Base-by-base conservation (phyloP, 2,113 vertebrate species). In the Tupaia tana region DNA sequence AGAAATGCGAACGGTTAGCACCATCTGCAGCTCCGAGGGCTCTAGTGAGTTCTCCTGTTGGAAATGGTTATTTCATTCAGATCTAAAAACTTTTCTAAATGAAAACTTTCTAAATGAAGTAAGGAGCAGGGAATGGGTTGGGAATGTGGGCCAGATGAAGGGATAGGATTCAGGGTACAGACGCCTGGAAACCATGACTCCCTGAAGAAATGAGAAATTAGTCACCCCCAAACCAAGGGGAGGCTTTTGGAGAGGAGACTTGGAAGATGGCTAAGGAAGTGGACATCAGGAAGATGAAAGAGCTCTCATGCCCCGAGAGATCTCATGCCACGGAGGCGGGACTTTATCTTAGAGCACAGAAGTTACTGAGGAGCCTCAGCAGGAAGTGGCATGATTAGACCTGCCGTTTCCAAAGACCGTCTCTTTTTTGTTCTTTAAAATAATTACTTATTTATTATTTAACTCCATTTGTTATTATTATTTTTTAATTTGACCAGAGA, bases 251-350 rank as follows among this genome's bases (percentile, higher is more conserved):
- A 24, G 6, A 70, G 54, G 15, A 6, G 19, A 25, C 43, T n/a
- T 27, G 14, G 14, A 85, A 43, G 66, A 79, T 25, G 19, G 2
- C 24, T 91, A 34, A 59, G 25, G 15, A 89, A 29, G 25, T 58
- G 10, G 19, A 5, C 3, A n/a, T 24, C 0, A 54, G 15, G 9
- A n/a, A 75, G 9, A 24, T 0, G 13, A 11, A 61, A n/a, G 24
- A 22, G 29, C n/a, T 78, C 59, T 56, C 22, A 19, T 52, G 20
- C 2, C 9, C 77, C n/a, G 9, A 43, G 43, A 43, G 43, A 43
- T 43, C 43, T 43, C 43, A 5, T 9, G 4, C 61, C 59, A 31
- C 1, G 5, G 11, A 83, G 24, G n/a, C 7, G 2, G 10, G 56
- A 19, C 2, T 67, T 67, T 54, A 25, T 61, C 84, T 88, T 73